Percentiles rank a stretch among this genome's conserved stretches.
Conservation (phyloP, 1,140 invertebrate genomes). For the Zaprionus tsacasi region DNA sequence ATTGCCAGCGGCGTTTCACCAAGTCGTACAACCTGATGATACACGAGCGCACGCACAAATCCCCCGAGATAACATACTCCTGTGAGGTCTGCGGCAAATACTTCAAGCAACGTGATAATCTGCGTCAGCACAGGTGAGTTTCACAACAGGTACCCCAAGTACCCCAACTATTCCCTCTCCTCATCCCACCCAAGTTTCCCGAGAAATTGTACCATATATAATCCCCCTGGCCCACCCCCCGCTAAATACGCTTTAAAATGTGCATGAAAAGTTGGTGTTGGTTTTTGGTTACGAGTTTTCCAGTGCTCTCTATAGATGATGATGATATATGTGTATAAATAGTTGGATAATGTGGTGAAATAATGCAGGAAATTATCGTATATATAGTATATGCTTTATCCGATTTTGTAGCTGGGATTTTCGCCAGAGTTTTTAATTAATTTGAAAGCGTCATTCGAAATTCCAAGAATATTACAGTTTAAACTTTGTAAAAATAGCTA, state of each 20-base stretch:
- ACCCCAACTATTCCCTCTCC: background rate
- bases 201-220: background rate
- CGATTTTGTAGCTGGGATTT: background rate
- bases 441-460: too few species aligned
- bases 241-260: background rate
- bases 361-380: background rate
- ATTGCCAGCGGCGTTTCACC: slow-evolving; percentile 98
- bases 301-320: background rate
- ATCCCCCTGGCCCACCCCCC: background rate
- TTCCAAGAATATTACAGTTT: too few species aligned
- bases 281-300: slow-evolving; percentile 5
- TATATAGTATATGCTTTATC: background rate
- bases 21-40: slow-evolving; percentile 99
- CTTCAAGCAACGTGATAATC: slow-evolving; percentile 98
- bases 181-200: too few species aligned
- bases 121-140: slow-evolving; percentile 96
- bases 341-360: slow-evolving; percentile 6
- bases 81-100: slow-evolving; percentile 99
- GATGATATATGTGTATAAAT: background rate
- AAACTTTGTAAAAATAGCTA: too few species aligned
- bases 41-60: slow-evolving; percentile 99
- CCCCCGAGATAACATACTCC: slow-evolving; percentile 97
- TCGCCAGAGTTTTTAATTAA: too few species aligned
- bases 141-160: background rate
- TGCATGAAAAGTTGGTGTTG: slow-evolving; percentile 42